Conservation (phyloP, 2,113 vertebrate genomes). For the Gavialis gangeticus region DNA sequence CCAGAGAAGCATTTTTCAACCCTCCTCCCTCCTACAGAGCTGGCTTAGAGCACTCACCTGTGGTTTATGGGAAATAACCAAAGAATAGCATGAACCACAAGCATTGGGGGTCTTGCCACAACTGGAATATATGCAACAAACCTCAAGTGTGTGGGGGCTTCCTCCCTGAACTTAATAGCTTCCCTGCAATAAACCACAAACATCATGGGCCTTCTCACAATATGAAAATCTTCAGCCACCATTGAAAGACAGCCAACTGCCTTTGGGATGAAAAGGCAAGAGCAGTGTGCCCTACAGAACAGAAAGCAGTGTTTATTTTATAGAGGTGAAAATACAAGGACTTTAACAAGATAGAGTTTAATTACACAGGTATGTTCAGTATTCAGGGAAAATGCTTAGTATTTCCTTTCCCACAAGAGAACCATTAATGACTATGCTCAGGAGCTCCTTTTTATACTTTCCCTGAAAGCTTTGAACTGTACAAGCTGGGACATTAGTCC, state of each 20-base stretch:
- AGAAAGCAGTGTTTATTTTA: neutral
- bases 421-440: neutral
- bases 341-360: neutral
- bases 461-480: neutral
- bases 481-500: neutral
- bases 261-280: neutral
- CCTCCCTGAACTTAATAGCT: neutral
- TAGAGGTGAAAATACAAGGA: neutral
- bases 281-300: neutral
- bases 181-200: neutral
- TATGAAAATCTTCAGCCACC: neutral
- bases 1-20: conserved; percentile 39
- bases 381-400: neutral
- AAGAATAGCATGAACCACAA: neutral
- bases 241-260: neutral
- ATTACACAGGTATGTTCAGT: neutral
- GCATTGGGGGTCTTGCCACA: neutral
- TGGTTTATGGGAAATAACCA: neutral
- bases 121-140: neutral
- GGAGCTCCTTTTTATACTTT: neutral
- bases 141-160: neutral
- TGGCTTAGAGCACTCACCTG: neutral
- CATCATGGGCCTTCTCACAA: neutral
- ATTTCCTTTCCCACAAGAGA: neutral
- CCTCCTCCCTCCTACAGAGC: neutral